phyloP scores from a whole-genome alignment of 2,888 invertebrate genomes.

The Campoletis raptor region DNA sequence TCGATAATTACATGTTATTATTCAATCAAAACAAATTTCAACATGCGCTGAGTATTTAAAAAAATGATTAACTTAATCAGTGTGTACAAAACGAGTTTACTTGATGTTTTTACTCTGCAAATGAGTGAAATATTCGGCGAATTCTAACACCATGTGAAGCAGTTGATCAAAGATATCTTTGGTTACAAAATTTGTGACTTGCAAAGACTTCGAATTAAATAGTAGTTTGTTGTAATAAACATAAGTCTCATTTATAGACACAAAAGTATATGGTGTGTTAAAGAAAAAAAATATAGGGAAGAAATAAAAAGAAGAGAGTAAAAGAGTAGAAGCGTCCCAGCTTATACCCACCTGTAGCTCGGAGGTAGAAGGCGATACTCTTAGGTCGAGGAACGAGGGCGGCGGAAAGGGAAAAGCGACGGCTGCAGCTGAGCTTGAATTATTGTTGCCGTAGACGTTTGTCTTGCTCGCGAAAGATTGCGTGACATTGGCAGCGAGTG shows the following conservation, averaged over 20 bases:
- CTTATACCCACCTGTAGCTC: conserved; percentile 83
- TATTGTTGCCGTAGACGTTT: conserved; percentile 59
- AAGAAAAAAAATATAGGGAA: conserved; percentile 62
- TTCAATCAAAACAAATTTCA: background rate
- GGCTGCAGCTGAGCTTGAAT: conserved; percentile 74
- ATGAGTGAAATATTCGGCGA: background rate
- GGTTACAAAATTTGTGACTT: background rate
- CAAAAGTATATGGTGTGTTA: conserved; percentile 51
- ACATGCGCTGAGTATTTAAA: background rate
- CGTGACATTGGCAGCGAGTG: conserved; percentile 77
- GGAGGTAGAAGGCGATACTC: conserved; percentile 81
- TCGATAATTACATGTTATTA: background rate
- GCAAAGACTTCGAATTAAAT: background rate
- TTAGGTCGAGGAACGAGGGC: conserved; percentile 82
- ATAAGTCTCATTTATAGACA: background rate
- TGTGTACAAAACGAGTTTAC: background rate
- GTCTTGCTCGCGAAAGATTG: conserved; percentile 61
- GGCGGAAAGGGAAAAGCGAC: conserved; percentile 82
- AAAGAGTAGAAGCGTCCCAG: conserved; percentile 52
- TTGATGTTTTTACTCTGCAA: background rate
- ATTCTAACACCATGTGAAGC: background rate
- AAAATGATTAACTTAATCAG: background rate
- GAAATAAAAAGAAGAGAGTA: conserved; percentile 56
- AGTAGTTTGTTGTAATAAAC: background rate
- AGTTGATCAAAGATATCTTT: background rate